Evolutionary conservation across 2,113 vertebrate species (phyloP), one percentile per base, ranked within the genome.

Genomic region (Actenoides hombroni): DNA sequence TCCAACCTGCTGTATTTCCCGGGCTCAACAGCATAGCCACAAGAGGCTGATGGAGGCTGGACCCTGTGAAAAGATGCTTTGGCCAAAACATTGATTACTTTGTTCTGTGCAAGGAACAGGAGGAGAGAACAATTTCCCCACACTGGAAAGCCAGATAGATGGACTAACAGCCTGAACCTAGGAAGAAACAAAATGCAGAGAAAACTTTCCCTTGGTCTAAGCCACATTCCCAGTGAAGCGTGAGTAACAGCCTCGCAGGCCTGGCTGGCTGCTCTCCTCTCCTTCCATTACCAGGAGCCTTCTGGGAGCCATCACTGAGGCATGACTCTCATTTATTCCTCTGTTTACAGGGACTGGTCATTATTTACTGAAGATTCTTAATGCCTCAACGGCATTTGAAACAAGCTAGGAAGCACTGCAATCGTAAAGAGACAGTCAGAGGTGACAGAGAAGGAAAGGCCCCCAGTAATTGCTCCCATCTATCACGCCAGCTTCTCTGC

Each of bases 221-320:
- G 42, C 56, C 51, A 19, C 1, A 1, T n/a, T 67, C 76, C 65
- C 0, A 0, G 31, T 0, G 13, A 76, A 37, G 56, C 3, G 0
- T 63, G 82, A 68, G 7, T 15, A 82, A 39, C 35, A 61, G 46
- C 46, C 46, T 48, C 1, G 2, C 40, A 60, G 89, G 48, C 13
- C 65, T 54, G 69, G n/a, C 86, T 73, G 81, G 39, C 76, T 63
- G 53, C 64, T 56, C 0, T 48, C 64, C 46, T 78, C 59, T 69
- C 37, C 48, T 69, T 79, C 82, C 39, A 40, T 64, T 46, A 69
- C 11, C 0, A 5, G 53, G 48, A 86, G 51, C 64, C 87, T 31
- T 69, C 57, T 56, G 74, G 74, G 91, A 81, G 23, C 87, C 46
- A 40, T 29, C 8, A 0, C 57, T 26, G 69, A 51, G 46, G 20